Conservation (phyloP, 2,888 invertebrate species). For the Xanthorhoe spadicearia region DNA sequence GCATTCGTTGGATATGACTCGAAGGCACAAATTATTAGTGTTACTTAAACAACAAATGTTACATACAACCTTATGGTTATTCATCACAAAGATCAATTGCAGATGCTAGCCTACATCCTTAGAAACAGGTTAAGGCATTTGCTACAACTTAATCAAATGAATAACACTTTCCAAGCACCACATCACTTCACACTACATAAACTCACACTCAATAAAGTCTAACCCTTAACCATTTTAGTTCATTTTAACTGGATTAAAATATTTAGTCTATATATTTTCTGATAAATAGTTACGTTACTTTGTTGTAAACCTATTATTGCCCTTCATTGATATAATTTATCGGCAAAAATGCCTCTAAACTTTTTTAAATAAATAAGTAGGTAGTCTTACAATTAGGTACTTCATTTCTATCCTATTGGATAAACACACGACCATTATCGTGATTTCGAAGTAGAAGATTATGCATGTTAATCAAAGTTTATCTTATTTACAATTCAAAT, state of each 20-base stretch:
- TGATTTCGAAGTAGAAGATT: constrained; percentile 66
- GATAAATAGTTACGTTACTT: constrained; percentile 74
- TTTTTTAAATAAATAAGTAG: constrained; percentile 64
- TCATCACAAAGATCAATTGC: constrained; percentile 60
- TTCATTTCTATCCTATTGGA: constrained; percentile 54
- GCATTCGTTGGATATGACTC: constrained; percentile 81
- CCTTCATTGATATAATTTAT: constrained; percentile 67
- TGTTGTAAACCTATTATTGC: constrained; percentile 82
- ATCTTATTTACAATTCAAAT: constrained; percentile 81
- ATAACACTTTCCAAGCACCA: constrained; percentile 70
- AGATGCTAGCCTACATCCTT: constrained; percentile 49
- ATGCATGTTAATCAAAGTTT: constrained; percentile 67
- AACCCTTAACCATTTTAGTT: constrained; percentile 69
- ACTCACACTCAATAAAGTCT: constrained; percentile 61
- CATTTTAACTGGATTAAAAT: constrained; percentile 64
- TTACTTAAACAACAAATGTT: constrained; percentile 59
- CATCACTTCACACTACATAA: constrained; percentile 61
- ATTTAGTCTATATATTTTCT: constrained; percentile 63
- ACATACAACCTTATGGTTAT: constrained; percentile 55
- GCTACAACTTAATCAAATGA: constrained; percentile 52
- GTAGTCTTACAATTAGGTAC: constrained; percentile 52
- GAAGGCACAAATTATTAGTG: constrained; percentile 76
- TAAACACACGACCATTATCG: constrained; percentile 63
- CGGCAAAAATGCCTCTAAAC: constrained; percentile 52
- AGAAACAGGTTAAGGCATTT: constrained; percentile 36